Evolutionary conservation across 2,888 invertebrate species (phyloP), one percentile per base, ranked within the genome.

Genomic region (Lypha dubia): DNA sequence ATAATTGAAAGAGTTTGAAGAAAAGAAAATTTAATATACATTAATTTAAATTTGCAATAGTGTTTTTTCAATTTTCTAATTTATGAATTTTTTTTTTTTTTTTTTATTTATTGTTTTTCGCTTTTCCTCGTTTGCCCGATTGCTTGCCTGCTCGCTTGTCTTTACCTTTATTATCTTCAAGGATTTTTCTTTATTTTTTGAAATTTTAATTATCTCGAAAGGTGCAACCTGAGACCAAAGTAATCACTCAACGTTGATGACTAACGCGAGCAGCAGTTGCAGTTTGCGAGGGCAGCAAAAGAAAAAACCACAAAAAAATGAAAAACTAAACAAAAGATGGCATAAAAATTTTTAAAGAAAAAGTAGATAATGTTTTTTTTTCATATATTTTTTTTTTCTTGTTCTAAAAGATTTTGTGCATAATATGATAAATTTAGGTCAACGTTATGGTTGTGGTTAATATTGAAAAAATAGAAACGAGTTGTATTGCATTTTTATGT

Each of bases 191-290:
- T 86, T 84, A 80, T 85, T 83, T 86, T 89, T 88, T 89, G 88
- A 87, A 88, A 89, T 91, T 91, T 91, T 91, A 91, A 91, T 91
- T 91, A 90, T 88, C 88, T 88, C 89, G 90, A 90, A 89, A 90
- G 90, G 89, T 88, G 87, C 89, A 89, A 88, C 89, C 89, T 89
- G 89, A 88, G 88, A 88, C 88, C 88, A 88, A 88, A 88, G 88
- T 87, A 88, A 89, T 89, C 89, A 89, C 87, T 89, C 87, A 88
- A 85, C 87, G 86, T 83, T 87, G 87, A 87, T 86, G 86, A 83
- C 79, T 85, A 60, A 28, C 53, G 53, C 44, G 24, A 83, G 53
- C 68, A 71, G 73, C 74, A 63, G 49, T 75, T 84, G 75, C 75
- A 75, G 51, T 71, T 79, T 49, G 70, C 63, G 60, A 32, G 44